Percentiles rank a stretch among this genome's conserved stretches.
Conservation (phyloP, 2,888 invertebrate genomes). For the Diarsia brunnea region DNA sequence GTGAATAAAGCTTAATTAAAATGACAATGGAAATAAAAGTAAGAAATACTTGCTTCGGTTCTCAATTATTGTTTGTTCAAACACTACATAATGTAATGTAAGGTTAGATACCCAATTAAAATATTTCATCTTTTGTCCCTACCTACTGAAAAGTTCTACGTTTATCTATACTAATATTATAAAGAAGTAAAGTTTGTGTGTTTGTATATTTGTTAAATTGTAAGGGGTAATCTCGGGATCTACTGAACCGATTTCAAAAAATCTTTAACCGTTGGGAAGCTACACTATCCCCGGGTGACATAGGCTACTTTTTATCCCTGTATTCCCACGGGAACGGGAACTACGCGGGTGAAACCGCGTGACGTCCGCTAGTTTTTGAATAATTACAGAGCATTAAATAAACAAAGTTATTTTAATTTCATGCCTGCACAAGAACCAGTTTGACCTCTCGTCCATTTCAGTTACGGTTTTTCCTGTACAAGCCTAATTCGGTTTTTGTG, state of each 20-base stretch:
- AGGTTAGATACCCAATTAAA: neutral
- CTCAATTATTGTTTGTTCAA: neutral
- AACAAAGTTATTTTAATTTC: slow-evolving; percentile 9
- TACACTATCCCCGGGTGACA: too few species aligned
- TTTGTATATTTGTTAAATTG: too few species aligned
- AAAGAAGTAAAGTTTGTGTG: too few species aligned
- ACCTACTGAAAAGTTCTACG: neutral
- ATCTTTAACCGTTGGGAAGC: too few species aligned
- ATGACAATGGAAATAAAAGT: slow-evolving; percentile 25
- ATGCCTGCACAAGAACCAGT: slow-evolving; percentile 8
- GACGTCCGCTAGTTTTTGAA: too few species aligned
- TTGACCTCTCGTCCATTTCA: slow-evolving; percentile 52
- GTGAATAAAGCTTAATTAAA: slow-evolving; percentile 32
- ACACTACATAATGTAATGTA: neutral
- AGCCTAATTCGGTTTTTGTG: slow-evolving; percentile 35
- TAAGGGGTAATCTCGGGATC: too few species aligned
- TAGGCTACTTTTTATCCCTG: too few species aligned
- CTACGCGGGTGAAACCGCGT: too few species aligned
- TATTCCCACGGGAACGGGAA: too few species aligned
- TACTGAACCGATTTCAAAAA: too few species aligned
- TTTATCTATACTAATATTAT: too few species aligned
- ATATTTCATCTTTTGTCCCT: neutral
- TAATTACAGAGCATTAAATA: slow-evolving; percentile 3
- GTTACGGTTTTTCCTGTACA: slow-evolving; percentile 50
- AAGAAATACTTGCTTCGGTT: slow-evolving; percentile 1